Base-by-base conservation (phyloP, 2,888 invertebrate genomes). In the Aelia acuminata region DNA sequence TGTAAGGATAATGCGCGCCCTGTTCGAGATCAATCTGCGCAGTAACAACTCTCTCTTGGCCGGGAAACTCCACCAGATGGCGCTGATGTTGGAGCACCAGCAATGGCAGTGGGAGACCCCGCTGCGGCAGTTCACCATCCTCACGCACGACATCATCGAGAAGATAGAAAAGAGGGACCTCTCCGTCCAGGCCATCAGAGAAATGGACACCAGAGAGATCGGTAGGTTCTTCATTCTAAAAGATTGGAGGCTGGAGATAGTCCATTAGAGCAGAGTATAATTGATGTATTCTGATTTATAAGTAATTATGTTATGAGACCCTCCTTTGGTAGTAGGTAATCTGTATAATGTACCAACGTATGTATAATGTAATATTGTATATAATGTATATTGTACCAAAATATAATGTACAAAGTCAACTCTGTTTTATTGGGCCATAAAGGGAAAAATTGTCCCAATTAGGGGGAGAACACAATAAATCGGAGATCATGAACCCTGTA, bases 21-120 rank as follows among this genome's bases (percentile, higher is more conserved):
- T 99, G 53, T 99, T 99, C 92, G 99, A 99, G 91, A 97, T 99
- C 90, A 97, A 97, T 0, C 93, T 99, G 11, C 94, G 97, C 48
- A 96, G 96, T 91, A 98, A 97, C 92, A 98, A 97, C 94, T 96
- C 99, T 0, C 94, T 97, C 90, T 95, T 99, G 94, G 96, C 99
- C 0, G 96, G 95, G 0, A 93, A 97, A 11, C 95, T 99, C 90
- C 94, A 99, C 1, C 95, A 94, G 91, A 94, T 99, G 91, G 96
- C 98, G 50, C 98, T 98, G 93, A 98, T 98, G 96, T 94, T 99
- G 90, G 99, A 99, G 92, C 95, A 96, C 7, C 96, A 97, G 91
- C 94, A 96, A 90, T 99, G 99, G 99, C 95, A 95, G 90, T 95
- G 95, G 91, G 95, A 96, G 92, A 96, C 96, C 89, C 97, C 98